Conservation (phyloP, 2,113 vertebrate genomes). For the Kryptolebias marmoratus region DNA sequence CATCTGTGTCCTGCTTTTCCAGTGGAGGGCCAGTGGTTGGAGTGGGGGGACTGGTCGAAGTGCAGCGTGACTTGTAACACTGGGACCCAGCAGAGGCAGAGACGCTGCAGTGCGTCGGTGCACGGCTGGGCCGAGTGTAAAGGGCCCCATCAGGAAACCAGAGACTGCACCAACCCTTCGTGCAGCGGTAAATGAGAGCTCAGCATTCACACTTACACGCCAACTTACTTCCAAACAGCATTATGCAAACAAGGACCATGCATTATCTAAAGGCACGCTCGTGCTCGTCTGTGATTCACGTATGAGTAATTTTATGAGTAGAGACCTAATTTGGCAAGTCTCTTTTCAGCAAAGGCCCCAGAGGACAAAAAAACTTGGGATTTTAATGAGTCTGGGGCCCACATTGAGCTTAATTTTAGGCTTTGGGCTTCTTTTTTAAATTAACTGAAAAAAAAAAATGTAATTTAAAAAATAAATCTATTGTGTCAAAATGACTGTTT, state of each 20-base stretch:
- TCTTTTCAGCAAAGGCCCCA: background rate
- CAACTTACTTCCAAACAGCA: slow-evolving; percentile 6
- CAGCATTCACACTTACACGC: slow-evolving; percentile 31
- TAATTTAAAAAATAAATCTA: no score
- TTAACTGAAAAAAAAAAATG: no score
- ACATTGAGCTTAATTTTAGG: background rate
- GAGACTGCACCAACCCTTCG: slow-evolving; percentile 87
- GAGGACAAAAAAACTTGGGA: slow-evolving; percentile 18
- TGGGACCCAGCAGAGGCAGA: slow-evolving; percentile 90
- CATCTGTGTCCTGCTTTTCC: slow-evolving; percentile 47
- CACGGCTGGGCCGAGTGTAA: slow-evolving; percentile 93
- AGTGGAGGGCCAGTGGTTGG: slow-evolving; percentile 98
- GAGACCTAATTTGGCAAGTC: slow-evolving; percentile 32
- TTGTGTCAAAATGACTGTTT: no score
- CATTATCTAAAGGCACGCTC: slow-evolving; percentile 38
- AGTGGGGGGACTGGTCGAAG: slow-evolving; percentile 92
- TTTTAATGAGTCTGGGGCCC: slow-evolving; percentile 31
- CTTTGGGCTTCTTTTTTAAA: no score
- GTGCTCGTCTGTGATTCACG: slow-evolving; percentile 23
- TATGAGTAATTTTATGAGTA: slow-evolving; percentile 26
- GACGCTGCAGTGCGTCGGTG: slow-evolving; percentile 89
- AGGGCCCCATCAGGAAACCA: slow-evolving; percentile 89
- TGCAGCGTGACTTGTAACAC: slow-evolving; percentile 92
- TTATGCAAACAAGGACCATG: slow-evolving; percentile 48
- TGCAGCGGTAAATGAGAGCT: slow-evolving; percentile 83